A percentile compares a stretch with the other conserved stretches of the same genome.
Conservation (phyloP, 2,113 vertebrate species). For the Lanius ludovicianus region DNA sequence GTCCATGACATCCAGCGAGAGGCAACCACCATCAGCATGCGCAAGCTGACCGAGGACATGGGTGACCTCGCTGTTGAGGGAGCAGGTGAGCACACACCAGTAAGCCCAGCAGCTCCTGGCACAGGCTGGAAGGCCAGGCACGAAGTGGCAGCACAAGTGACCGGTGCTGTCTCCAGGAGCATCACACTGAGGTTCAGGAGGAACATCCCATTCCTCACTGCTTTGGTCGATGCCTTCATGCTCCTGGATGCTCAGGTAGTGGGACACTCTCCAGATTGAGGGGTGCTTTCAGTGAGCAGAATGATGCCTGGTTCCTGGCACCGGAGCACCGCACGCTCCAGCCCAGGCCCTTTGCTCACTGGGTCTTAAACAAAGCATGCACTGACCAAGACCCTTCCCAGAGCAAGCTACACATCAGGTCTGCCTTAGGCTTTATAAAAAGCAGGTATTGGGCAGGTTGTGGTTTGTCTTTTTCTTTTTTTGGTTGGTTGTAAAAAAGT, state of each 20-base stretch:
- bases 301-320: not conserved
- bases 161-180: not conserved
- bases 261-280: not conserved
- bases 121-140: not conserved
- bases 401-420: not conserved
- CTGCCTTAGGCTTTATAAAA: not conserved
- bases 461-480: not conserved
- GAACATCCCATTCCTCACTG: not conserved
- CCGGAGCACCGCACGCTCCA: accelerated
- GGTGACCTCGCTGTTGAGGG: slow-evolving; percentile 67
- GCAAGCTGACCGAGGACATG: slow-evolving; percentile 86
- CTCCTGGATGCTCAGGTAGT: not conserved
- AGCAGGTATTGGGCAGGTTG: not conserved
- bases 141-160: accelerated
- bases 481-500: not conserved
- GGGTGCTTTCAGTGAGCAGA: not conserved
- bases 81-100: slow-evolving; percentile 63
- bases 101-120: not conserved
- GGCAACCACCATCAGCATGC: slow-evolving; percentile 76
- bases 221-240: not conserved
- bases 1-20: slow-evolving; percentile 89
- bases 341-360: not conserved
- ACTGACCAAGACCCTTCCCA: not conserved
- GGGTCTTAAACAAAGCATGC: not conserved
- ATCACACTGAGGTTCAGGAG: not conserved